These are phyloP conservation scores for Alectoris magna DNA, from an alignment of 2,797 vertebrate species.

Conservation along the genomic window DNA sequence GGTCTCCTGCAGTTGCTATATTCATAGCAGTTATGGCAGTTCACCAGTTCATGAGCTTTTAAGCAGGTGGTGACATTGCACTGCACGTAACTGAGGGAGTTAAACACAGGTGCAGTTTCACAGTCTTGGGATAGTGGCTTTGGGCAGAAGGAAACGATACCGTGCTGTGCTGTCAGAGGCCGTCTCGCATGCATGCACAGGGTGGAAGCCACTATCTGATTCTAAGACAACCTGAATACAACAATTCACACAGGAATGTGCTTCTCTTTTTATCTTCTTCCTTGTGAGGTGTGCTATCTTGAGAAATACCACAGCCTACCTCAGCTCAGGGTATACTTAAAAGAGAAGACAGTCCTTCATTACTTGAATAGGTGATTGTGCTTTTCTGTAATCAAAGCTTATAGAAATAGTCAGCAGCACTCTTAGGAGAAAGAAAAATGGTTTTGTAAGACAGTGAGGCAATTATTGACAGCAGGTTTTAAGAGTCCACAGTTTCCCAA, in stretches of 20 bases:
- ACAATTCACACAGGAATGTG: constrained; percentile 6
- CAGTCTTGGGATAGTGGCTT: neutral
- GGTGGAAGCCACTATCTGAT: constrained; percentile 15
- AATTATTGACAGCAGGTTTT: neutral
- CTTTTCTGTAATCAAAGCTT: neutral
- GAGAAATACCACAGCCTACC: neutral
- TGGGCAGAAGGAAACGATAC: neutral
- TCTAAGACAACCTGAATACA: constrained; percentile 5
- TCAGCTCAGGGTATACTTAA: neutral
- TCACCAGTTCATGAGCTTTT: neutral
- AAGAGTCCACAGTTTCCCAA: neutral
- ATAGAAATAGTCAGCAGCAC: neutral
- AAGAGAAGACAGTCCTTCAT: neutral
- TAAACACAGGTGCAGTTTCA: neutral
- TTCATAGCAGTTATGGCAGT: neutral
- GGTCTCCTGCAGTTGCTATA: neutral
- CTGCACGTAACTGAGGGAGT: neutral
- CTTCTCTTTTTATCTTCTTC: constrained; percentile 11
- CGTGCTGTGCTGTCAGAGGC: accelerated
- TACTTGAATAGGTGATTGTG: neutral
- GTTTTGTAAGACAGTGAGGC: neutral
- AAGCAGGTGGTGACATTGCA: neutral
- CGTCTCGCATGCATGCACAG: accelerated
- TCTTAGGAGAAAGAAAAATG: neutral
- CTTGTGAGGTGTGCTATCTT: neutral